Percentiles rank a stretch among this genome's conserved stretches.
Evolutionary conservation across 2,888 invertebrate species (phyloP).

Genomic region (Cheilosia vernalis): DNA sequence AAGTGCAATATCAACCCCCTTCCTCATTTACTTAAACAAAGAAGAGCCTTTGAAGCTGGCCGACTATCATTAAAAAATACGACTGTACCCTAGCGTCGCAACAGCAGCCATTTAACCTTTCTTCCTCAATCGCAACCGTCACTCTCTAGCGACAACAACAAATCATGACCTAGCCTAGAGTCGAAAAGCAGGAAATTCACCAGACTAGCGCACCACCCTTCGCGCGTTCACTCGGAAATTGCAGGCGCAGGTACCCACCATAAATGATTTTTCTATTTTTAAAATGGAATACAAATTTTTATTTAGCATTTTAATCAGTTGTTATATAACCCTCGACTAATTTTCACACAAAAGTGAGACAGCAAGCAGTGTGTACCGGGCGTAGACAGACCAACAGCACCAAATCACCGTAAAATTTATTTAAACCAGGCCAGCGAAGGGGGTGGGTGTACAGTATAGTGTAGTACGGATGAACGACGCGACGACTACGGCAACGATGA

Average conservation of each 20-base stretch:
- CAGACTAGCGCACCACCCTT: slow-evolving; percentile 46
- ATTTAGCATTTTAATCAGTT: slow-evolving; percentile 54
- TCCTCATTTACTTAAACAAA: not conserved
- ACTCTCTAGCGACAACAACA: slow-evolving; percentile 43
- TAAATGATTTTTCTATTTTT: slow-evolving; percentile 49
- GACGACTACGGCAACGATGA: not conserved
- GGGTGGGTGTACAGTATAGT: slow-evolving; percentile 19
- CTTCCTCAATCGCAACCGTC: not conserved
- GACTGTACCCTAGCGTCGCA: slow-evolving; percentile 43
- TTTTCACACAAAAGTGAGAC: slow-evolving; percentile 26
- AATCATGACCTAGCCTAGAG: slow-evolving; percentile 71
- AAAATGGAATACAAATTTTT: slow-evolving; percentile 40
- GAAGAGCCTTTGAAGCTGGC: slow-evolving; percentile 3
- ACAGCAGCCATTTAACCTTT: slow-evolving; percentile 31
- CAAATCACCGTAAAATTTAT: slow-evolving; percentile 50
- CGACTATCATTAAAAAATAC: slow-evolving; percentile 27
- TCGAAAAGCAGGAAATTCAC: slow-evolving; percentile 47
- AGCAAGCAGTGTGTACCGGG: slow-evolving; percentile 24
- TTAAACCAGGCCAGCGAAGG: slow-evolving; percentile 34
- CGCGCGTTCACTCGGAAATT: slow-evolving; percentile 27
- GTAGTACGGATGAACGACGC: not conserved
- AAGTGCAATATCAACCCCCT: slow-evolving; percentile 14
- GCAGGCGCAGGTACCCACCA: slow-evolving; percentile 31
- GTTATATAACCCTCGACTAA: slow-evolving; percentile 60
- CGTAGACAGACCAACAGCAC: slow-evolving; percentile 25